Evolutionary conservation across 2,797 vertebrate genomes (phyloP), one percentile per base, ranked within the genome.

Genomic region (Euthynnus affinis): DNA sequence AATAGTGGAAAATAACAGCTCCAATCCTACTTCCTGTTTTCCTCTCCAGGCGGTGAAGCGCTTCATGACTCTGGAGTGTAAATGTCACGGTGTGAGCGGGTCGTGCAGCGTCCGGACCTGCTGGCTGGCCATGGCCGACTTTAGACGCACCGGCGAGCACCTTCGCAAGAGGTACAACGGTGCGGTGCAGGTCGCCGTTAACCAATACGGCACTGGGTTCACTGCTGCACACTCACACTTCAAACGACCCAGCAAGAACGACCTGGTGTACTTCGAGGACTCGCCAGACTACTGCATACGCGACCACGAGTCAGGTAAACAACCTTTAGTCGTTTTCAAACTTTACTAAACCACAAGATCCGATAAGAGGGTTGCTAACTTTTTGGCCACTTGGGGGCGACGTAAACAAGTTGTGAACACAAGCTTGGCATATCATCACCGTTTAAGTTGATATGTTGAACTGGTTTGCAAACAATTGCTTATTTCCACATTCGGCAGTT

Each of bases 221-320:
- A 96, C 96, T 0, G 94, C 96, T 14, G 95, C 96, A 18, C 96
- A 97, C 89, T 91, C 95, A 76, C 96, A 92, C 90, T 96, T 96
- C 92, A 98, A 97, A 85, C 96, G 95, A 64, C 96, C 97, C 59
- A 96, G 96, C 65, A 98, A 98, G 93, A 97, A 97, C 67, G 97
- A 99, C 90, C 95, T 99, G 46, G 97, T 99, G 63, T 99, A 98
- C 93, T 96, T 98, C 59, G 98, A 99, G 93, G 97, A 97, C 88
- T 99, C 98, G 32, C 98, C 98, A 42, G 98, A 99, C 92, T 99
- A 98, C 95, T 99, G 98, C 92, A 93, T 98, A 90, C 94, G 94
- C 77, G 97, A 99, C 95, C 94, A 94, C 32, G 96, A 98, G 82
- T 95, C 97, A 91, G 98, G 98, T 99, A 95, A 94, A 93, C 86